Evolutionary conservation across 2,888 invertebrate species (phyloP).

Genomic region (Odontomyia ornata): DNA sequence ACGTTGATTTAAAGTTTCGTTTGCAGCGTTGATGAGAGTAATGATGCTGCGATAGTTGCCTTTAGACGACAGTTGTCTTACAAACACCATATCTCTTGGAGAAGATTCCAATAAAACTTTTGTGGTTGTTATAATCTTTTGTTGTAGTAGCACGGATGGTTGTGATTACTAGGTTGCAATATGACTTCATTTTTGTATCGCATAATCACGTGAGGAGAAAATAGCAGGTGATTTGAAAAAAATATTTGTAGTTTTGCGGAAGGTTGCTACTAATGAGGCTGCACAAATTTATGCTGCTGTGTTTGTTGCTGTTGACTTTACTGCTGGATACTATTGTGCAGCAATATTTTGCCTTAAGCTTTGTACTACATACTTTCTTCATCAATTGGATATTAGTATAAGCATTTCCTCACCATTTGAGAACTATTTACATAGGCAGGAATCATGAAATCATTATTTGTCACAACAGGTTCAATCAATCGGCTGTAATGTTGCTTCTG

Average conservation of each 20-base stretch:
- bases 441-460: slow-evolving; percentile 30
- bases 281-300: slow-evolving; percentile 45
- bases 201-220: slow-evolving; percentile 28
- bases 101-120: slow-evolving; percentile 22
- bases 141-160: background rate
- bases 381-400: slow-evolving; percentile 64
- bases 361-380: slow-evolving; percentile 62
- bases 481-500: slow-evolving; percentile 44
- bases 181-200: slow-evolving; percentile 33
- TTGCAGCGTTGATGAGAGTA: slow-evolving; percentile 8
- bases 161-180: slow-evolving; percentile 23
- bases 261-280: slow-evolving; percentile 16
- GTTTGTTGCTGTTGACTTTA: slow-evolving; percentile 52
- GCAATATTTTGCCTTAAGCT: slow-evolving; percentile 64
- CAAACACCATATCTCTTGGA: slow-evolving; percentile 23
- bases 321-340: slow-evolving; percentile 52
- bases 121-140: slow-evolving; percentile 16
- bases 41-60: slow-evolving; percentile 9
- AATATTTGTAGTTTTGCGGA: slow-evolving; percentile 21
- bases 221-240: slow-evolving; percentile 28
- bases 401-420: slow-evolving; percentile 60
- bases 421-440: slow-evolving; percentile 31
- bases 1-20: background rate
- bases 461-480: slow-evolving; percentile 11
- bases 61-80: slow-evolving; percentile 8